Evolutionary conservation across 2,797 vertebrate species (phyloP).

Genomic region (Oryzias sinensis): DNA sequence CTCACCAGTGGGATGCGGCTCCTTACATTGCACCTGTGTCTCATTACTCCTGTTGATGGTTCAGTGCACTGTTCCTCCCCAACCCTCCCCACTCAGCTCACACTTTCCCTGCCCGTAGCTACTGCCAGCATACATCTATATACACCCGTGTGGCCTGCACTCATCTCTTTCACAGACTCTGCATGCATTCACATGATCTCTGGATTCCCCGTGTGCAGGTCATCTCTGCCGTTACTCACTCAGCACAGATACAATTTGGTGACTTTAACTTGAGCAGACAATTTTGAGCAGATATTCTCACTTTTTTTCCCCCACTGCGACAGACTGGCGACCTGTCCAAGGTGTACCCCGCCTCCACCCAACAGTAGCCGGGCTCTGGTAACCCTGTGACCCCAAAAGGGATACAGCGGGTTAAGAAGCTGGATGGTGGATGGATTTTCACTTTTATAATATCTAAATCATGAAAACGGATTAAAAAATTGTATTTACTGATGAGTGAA

Average conservation of each 20-base stretch:
- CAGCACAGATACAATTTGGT: slow-evolving; percentile 33
- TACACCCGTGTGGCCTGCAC: slow-evolving; percentile 41
- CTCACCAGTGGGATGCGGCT: slow-evolving; percentile 34
- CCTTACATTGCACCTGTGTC: slow-evolving; percentile 66
- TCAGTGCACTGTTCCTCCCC: slow-evolving; percentile 57
- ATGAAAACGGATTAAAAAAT: too few relatives aligned
- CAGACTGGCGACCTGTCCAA: too few relatives aligned
- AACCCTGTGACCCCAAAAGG: too few relatives aligned
- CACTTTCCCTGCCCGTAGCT: slow-evolving; percentile 57
- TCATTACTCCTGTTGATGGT: slow-evolving; percentile 69
- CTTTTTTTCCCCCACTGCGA: too few relatives aligned
- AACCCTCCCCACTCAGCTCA: slow-evolving; percentile 40
- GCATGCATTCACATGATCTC: slow-evolving; percentile 39
- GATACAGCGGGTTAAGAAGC: too few relatives aligned
- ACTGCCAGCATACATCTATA: slow-evolving; percentile 72
- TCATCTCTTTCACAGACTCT: slow-evolving; percentile 31
- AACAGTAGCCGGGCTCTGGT: too few relatives aligned
- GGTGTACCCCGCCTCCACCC: too few relatives aligned
- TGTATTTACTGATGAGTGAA: too few relatives aligned
- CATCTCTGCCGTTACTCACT: slow-evolving; percentile 37
- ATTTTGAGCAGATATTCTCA: slow-evolving; percentile 40
- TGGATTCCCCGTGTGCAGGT: slow-evolving; percentile 19
- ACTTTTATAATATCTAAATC: too few relatives aligned
- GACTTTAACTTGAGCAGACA: slow-evolving; percentile 45
- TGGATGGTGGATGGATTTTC: too few relatives aligned